Evolutionary conservation across 2,888 invertebrate species (phyloP).

Genomic region (Cephalotes varians): DNA sequence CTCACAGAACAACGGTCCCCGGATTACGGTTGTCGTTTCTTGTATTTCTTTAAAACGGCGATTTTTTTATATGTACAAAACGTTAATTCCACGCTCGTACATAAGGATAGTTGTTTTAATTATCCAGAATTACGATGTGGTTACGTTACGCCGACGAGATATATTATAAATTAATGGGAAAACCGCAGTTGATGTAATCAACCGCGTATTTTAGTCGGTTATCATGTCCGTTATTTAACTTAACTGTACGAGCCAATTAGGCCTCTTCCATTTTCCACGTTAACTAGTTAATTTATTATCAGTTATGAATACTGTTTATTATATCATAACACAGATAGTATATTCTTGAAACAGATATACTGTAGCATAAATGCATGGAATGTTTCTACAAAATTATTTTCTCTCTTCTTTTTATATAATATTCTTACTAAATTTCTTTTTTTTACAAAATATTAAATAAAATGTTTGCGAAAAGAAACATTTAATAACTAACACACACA

Average conservation of each 20-base stretch:
- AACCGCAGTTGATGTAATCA: conserved; percentile 26
- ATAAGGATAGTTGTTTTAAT: not conserved
- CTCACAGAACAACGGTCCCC: not conserved
- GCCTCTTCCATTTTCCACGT: conserved; percentile 42
- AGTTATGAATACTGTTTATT: conserved; percentile 23
- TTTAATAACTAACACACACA: not conserved
- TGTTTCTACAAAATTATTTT: not conserved
- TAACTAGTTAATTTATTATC: conserved; percentile 45
- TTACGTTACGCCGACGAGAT: conserved; percentile 3
- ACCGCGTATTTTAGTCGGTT: conserved; percentile 15
- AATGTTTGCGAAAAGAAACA: not conserved
- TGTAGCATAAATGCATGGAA: conserved; percentile 1
- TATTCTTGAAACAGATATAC: not conserved
- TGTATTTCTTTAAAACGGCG: conserved; percentile 17
- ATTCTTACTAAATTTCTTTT: too few relatives aligned
- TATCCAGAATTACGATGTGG: conserved; percentile 32
- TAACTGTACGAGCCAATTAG: conserved; percentile 35
- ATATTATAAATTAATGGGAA: conserved; percentile 33
- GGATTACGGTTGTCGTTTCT: conserved; percentile 24
- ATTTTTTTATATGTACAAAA: not conserved
- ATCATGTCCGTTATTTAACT: conserved; percentile 43
- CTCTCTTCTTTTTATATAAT: conserved; percentile 8
- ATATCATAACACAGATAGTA: not conserved
- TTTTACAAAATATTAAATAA: not conserved
- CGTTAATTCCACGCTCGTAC: not conserved